phyloP scores from a whole-genome alignment of 1,140 invertebrate species.

The Bombus cullumanus region DNA sequence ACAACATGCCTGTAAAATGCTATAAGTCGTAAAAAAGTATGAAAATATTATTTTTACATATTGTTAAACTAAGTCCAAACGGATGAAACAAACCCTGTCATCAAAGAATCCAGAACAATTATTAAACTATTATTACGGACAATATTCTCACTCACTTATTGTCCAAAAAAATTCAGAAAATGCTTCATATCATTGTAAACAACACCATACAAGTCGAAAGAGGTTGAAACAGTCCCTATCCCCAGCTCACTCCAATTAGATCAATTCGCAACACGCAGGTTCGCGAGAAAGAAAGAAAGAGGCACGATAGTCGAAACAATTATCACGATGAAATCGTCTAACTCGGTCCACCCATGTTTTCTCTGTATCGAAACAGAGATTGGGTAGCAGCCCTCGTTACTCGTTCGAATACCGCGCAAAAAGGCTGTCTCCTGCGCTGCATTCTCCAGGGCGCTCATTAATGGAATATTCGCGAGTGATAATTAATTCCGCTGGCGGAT shows the following conservation, averaged over 20 bases:
- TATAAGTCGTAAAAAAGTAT: not conserved
- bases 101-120: not conserved
- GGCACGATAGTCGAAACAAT: not conserved
- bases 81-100: not conserved
- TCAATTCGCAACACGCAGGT: not conserved
- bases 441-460: slow-evolving; percentile 20
- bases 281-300: not conserved
- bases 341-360: too few relatives aligned
- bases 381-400: not conserved
- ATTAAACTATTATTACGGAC: not conserved
- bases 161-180: not conserved
- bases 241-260: not conserved
- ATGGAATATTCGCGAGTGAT: slow-evolving; percentile 35
- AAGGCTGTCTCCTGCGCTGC: not conserved
- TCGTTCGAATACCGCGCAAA: not conserved
- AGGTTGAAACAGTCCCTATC: not conserved
- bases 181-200: not conserved
- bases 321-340: not conserved
- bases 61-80: not conserved
- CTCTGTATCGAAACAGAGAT: not conserved
- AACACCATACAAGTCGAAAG: not conserved
- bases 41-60: not conserved
- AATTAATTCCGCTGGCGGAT: slow-evolving; percentile 31
- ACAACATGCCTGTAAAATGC: too few relatives aligned
- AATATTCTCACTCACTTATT: not conserved